Conservation (phyloP, 35 echinoderm and acorn worm species). For the Amphiura filiformis region DNA sequence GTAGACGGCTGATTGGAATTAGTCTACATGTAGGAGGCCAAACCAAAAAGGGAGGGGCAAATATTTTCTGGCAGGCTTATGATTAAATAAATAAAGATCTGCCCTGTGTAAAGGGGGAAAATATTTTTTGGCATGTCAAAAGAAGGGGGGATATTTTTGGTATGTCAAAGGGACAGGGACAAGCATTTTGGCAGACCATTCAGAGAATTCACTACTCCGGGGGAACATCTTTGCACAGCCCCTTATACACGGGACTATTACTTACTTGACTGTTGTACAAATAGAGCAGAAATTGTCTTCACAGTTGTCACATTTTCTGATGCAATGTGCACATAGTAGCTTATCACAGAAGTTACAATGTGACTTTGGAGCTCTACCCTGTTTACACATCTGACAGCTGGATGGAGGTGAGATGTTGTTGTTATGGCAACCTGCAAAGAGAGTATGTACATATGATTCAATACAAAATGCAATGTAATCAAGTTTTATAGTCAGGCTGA, state of each 20-base stretch:
- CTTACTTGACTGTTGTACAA: constrained; percentile 49
- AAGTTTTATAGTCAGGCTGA: background rate
- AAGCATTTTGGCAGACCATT: background rate
- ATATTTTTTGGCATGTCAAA: too few relatives aligned
- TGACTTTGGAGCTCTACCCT: background rate
- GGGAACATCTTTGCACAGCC: background rate
- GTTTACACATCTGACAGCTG: background rate
- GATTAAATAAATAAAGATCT: background rate
- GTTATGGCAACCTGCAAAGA: background rate
- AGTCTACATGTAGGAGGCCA: too few relatives aligned
- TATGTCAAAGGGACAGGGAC: background rate
- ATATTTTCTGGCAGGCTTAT: background rate
- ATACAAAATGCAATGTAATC: too few relatives aligned
- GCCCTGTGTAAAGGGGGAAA: background rate
- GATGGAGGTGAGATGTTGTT: background rate
- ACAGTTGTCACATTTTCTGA: constrained; percentile 28
- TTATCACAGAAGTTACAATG: constrained; percentile 21
- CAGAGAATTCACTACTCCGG: too few relatives aligned
- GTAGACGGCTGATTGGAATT: too few relatives aligned
- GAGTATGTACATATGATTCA: background rate
- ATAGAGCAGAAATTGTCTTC: constrained; percentile 37
- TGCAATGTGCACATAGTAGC: constrained; percentile 19
- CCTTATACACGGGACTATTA: too few relatives aligned
- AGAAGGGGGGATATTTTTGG: background rate
- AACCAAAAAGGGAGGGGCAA: too few relatives aligned